Evolutionary conservation across 1,140 invertebrate species (phyloP).

Genomic region (Coenobita brevimanus): DNA sequence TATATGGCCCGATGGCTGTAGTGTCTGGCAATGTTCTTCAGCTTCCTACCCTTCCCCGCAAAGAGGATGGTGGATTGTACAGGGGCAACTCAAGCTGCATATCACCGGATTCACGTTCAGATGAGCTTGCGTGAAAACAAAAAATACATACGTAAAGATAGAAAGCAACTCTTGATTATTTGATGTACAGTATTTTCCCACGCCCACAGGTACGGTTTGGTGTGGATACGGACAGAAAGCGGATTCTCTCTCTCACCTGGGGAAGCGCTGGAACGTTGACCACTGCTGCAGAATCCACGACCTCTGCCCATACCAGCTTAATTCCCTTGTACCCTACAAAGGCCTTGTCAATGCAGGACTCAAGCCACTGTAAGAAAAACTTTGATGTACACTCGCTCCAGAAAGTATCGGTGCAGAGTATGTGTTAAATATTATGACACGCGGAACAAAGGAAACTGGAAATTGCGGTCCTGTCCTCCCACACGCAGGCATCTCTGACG

Average conservation of each 20-base stretch:
- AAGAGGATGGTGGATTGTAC: too few species aligned
- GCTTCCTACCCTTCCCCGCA: too few species aligned
- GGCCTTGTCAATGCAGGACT: not conserved
- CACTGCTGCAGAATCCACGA: slow-evolving; percentile 50
- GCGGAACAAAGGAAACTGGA: too few species aligned
- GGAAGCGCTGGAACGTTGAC: not conserved
- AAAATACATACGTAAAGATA: not conserved
- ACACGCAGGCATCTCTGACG: too few species aligned
- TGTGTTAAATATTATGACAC: too few species aligned
- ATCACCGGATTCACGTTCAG: too few species aligned
- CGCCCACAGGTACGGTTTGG: slow-evolving; percentile 9
- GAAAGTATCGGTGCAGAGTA: too few species aligned
- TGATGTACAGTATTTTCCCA: not conserved
- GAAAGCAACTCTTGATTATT: not conserved
- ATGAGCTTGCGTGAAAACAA: not conserved
- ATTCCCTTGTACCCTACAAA: not conserved
- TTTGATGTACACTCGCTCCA: too few species aligned
- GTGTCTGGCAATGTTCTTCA: too few species aligned
- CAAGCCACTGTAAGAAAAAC: slow-evolving; percentile 2
- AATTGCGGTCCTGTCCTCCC: too few species aligned
- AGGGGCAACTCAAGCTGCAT: too few species aligned
- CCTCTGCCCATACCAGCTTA: slow-evolving; percentile 34
- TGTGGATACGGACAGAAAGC: slow-evolving; percentile 1
- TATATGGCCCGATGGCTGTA: too few species aligned
- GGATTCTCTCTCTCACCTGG: slow-evolving; percentile 67